Evolutionary conservation across 2,888 invertebrate genomes (phyloP), one percentile per base, ranked within the genome.

Genomic region (Tribolium freemani): DNA sequence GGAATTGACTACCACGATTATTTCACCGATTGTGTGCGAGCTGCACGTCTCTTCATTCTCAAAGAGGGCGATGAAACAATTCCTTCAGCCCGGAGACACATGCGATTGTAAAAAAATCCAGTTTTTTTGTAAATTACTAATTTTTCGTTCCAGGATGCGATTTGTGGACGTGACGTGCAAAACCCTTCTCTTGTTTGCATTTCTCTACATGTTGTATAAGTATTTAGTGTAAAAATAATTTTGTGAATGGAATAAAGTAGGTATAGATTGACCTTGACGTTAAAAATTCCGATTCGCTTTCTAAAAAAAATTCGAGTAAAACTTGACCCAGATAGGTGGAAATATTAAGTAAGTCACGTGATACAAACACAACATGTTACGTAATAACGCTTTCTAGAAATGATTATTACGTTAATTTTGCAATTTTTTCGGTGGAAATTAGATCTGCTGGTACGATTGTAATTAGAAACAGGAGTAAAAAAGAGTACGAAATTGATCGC

Each of bases 31-130:
- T 96, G 96, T 85, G 92, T 94, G 71, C 88, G 92, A 76, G 92
- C 96, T 0, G 94, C 96, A 0, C 90, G 97, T 48, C 86, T 92
- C 54, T 94, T 91, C 81, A 93, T 97, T 71, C 87, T 97, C 0
- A 95, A 96, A 77, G 97, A 97, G 81, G 88, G 89, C 1, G 94
- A 95, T 46, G 93, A 94, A 31, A 93, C 94, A 0, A 86, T 96
- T 20, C 94, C 95, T 0, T 92, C 93, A 0, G 96, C 96, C 2
- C 90, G 90, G 76, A 88, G 93, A 60, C 95, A 95, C 79, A 93
- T 95, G 92, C 91, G 87, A 88, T 86, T 94, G 95, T 95, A 88
- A 91, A 91, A 20, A 64, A 21, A 20, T 64, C 3, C 16, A 64
- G 1, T 10, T 69, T 31, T 50, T 4, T 6, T 13, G 11, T 60